These are phyloP conservation scores for Drosophila rubida DNA, from an alignment of 2,888 invertebrate genomes.

Conservation along the genomic window DNA sequence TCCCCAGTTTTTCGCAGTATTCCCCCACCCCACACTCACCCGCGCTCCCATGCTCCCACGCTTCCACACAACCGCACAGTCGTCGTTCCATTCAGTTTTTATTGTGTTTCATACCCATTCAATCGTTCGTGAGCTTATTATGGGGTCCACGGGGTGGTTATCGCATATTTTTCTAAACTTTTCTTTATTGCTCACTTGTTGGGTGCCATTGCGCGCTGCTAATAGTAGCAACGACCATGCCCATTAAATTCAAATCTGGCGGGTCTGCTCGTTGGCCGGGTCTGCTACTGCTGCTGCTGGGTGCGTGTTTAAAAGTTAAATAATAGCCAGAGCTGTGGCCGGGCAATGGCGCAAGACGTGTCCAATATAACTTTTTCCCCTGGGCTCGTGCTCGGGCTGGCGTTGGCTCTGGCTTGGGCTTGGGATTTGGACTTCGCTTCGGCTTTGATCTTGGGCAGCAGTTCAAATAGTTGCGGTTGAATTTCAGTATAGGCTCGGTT, in stretches of 20 bases:
- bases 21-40: not conserved
- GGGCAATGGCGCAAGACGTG: conserved; percentile 76
- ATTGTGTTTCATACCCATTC: conserved; percentile 71
- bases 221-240: conserved; percentile 48
- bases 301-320: conserved; percentile 80
- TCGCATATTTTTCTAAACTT: conserved; percentile 81
- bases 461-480: conserved; percentile 76
- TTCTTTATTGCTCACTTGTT: conserved; percentile 83
- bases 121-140: conserved; percentile 79
- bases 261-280: conserved; percentile 43
- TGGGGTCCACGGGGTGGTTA: conserved; percentile 53
- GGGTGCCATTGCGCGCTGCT: conserved; percentile 56
- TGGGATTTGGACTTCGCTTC: conserved; percentile 2
- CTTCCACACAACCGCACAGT: not conserved
- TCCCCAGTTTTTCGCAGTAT: conserved; percentile 7
- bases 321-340: conserved; percentile 62
- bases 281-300: conserved; percentile 11
- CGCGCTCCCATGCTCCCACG: conserved; percentile 1
- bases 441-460: conserved; percentile 72
- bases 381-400: conserved; percentile 21
- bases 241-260: conserved; percentile 77
- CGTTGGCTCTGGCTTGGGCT: no score
- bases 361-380: conserved; percentile 77
- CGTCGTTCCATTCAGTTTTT: conserved; percentile 40
- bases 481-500: conserved; percentile 54